phyloP scores from a whole-genome alignment of 2,113 vertebrate genomes.

The Delphinus delphis region DNA sequence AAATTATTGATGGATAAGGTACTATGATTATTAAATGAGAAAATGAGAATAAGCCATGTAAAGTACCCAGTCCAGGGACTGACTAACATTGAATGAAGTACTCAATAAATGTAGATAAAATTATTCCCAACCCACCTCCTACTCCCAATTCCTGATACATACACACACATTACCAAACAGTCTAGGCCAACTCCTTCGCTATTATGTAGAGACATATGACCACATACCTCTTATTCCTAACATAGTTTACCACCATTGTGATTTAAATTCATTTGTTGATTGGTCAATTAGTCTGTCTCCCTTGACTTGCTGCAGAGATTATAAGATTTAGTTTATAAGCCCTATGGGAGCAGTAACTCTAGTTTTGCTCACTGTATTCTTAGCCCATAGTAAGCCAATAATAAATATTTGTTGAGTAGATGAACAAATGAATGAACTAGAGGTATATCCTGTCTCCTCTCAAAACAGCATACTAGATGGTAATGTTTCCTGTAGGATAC shows the following conservation, averaged over 20 bases:
- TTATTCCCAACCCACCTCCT: not conserved
- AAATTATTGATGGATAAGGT: not conserved
- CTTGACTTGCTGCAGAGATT: not conserved
- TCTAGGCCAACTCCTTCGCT: not conserved
- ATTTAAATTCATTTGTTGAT: slow-evolving; percentile 15
- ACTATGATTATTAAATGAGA: slow-evolving; percentile 27
- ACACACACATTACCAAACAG: not conserved
- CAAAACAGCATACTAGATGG: not conserved
- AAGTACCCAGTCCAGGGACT: not conserved
- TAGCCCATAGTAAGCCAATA: not conserved
- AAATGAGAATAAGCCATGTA: not conserved
- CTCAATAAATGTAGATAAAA: slow-evolving; percentile 26
- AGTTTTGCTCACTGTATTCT: not conserved
- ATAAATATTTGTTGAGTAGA: slow-evolving; percentile 2
- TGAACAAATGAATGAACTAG: not conserved
- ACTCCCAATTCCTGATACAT: not conserved
- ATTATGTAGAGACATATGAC: not conserved
- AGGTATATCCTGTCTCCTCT: not conserved
- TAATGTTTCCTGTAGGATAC: not conserved
- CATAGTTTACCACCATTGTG: not conserved
- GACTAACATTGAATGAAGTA: not conserved
- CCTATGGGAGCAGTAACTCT: not conserved
- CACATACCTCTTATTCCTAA: not conserved
- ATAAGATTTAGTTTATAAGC: not conserved
- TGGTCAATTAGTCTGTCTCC: not conserved